Conservation (phyloP, 2,113 vertebrate genomes). For the Octodon degus region DNA sequence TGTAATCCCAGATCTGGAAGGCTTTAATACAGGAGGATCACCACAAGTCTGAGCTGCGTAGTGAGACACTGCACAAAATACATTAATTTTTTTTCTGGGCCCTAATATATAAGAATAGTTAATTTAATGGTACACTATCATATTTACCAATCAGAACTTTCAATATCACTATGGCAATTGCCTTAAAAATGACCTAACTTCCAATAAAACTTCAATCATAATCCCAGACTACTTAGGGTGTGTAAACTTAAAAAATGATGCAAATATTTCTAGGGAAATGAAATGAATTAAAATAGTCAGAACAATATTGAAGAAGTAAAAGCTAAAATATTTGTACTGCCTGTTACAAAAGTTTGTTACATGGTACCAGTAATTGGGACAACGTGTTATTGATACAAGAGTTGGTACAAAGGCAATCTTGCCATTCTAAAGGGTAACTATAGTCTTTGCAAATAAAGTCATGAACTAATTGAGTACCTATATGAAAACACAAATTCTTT, state of each 20-base stretch:
- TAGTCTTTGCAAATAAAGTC: not conserved
- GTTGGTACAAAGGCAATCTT: not conserved
- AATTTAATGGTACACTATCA: not conserved
- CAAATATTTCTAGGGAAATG: not conserved
- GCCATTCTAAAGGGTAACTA: not conserved
- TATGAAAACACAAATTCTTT: not conserved
- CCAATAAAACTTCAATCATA: not conserved
- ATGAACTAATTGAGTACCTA: not conserved
- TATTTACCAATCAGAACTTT: not conserved
- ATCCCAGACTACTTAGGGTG: not conserved
- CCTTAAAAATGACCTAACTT: not conserved
- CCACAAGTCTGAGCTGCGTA: too few relatives aligned
- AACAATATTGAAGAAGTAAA: not conserved
- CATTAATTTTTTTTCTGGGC: not conserved
- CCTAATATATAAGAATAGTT: constrained; percentile 30
- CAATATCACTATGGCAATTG: not conserved
- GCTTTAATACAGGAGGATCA: too few relatives aligned
- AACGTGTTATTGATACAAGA: not conserved
- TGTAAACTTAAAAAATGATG: not conserved
- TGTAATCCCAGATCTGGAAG: too few relatives aligned
- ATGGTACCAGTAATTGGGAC: not conserved
- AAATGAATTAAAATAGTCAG: not conserved
- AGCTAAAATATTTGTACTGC: not conserved
- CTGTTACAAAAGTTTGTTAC: not conserved
- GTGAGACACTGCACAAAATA: too few relatives aligned